Percentiles rank a stretch among this genome's conserved stretches.
Conservation (phyloP, 35 echinoderm and acorn worm species). For the Heliocidaris erythrogramma region DNA sequence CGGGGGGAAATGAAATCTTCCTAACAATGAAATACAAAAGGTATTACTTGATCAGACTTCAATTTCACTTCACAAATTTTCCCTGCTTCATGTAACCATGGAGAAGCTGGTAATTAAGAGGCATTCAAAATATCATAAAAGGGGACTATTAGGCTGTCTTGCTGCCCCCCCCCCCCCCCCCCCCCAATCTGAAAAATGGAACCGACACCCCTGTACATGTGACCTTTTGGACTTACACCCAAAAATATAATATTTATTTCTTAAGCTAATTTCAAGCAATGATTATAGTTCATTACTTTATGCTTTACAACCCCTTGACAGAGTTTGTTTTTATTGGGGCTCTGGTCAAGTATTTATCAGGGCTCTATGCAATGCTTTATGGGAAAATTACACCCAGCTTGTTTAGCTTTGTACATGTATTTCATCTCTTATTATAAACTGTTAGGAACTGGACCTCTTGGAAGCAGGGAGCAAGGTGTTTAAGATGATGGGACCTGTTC, state of each 20-base stretch:
- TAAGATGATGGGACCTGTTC: slow-evolving; percentile 96
- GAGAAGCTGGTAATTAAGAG: background rate
- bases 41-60: no score
- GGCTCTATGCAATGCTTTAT: background rate
- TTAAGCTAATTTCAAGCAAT: no score
- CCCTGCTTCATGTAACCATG: no score
- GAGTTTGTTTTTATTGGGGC: background rate
- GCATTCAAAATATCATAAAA: no score
- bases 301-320: background rate
- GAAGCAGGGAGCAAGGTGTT: slow-evolving; percentile 75
- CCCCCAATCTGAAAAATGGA: background rate
- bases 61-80: no score
- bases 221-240: no score
- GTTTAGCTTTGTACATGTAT: no score
- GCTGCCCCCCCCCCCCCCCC: background rate
- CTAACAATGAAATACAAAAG: no score
- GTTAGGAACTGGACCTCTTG: slow-evolving; percentile 77
- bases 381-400: background rate
- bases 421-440: background rate
- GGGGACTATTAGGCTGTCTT: background rate
- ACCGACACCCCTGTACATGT: no score
- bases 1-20: no score
- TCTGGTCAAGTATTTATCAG: background rate
- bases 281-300: no score
- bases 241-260: no score